Conservation (phyloP, 2,888 invertebrate species). For the Amiota minor region DNA sequence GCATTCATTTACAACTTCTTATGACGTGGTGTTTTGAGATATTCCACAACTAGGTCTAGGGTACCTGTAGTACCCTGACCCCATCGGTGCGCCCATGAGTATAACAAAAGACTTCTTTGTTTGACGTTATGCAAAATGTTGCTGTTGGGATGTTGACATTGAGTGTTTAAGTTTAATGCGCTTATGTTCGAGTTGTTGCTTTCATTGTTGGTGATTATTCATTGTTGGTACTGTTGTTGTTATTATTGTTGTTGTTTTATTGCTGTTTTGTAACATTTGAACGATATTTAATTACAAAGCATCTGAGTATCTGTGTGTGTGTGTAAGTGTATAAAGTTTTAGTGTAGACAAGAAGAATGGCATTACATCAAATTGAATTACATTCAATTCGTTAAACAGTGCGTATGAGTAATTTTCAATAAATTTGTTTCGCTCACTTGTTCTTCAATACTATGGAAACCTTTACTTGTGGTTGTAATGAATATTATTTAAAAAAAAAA, state of each 20-base stretch:
- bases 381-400: background rate
- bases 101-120: background rate
- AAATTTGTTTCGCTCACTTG: too few species aligned
- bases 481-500: too few species aligned
- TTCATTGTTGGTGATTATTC: background rate
- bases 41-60: too few species aligned
- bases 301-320: background rate
- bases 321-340: too few species aligned
- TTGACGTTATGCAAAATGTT: background rate
- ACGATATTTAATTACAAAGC: slow-evolving; percentile 9
- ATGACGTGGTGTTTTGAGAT: too few species aligned
- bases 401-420: slow-evolving; percentile 14
- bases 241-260: background rate
- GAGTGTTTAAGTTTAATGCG: slow-evolving; percentile 14
- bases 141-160: background rate
- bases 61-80: too few species aligned
- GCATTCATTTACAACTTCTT: too few species aligned
- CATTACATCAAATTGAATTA: slow-evolving; percentile 3
- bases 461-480: too few species aligned
- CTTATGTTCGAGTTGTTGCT: slow-evolving; percentile 16
- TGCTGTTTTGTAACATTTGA: background rate
- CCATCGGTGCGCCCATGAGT: too few species aligned
- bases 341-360: too few species aligned
- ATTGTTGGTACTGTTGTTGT: background rate
- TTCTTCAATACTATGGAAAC: too few species aligned